Percentiles rank a stretch among this genome's conserved stretches.
These are phyloP conservation scores for Labeo rohita DNA, from an alignment of 2,113 vertebrate genomes.

Conservation along the genomic window DNA sequence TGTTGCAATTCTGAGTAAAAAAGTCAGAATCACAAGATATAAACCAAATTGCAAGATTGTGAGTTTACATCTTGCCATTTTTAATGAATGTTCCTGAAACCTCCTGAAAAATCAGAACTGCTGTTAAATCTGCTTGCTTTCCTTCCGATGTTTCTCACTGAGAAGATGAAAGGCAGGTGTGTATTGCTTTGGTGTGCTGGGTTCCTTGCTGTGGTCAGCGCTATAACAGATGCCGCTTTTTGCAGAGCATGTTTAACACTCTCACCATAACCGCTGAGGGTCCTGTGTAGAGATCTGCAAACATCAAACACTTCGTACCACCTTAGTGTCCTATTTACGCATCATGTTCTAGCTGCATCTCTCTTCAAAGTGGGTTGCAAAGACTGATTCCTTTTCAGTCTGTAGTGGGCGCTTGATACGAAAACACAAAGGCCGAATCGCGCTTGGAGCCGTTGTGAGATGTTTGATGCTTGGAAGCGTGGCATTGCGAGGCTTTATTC, in stretches of 20 bases:
- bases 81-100: not conserved
- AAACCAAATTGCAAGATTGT: too few relatives aligned
- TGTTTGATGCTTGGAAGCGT: not conserved
- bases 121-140: not conserved
- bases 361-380: not conserved
- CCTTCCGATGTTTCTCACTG: not conserved
- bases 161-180: slow-evolving; percentile 8
- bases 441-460: not conserved
- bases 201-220: slow-evolving; percentile 26
- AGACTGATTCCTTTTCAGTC: not conserved
- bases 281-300: not conserved
- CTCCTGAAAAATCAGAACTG: not conserved
- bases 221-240: slow-evolving; percentile 7
- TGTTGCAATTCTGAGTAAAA: too few relatives aligned
- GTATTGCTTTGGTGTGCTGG: not conserved
- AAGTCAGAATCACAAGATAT: too few relatives aligned
- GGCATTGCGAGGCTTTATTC: not conserved
- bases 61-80: too few relatives aligned
- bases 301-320: slow-evolving; percentile 12
- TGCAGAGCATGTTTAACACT: not conserved
- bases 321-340: slow-evolving; percentile 26
- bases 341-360: not conserved
- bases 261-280: slow-evolving; percentile 29
- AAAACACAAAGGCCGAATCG: slow-evolving; percentile 11
- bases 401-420: not conserved